phyloP scores from a whole-genome alignment of 2,888 invertebrate species.

The Andrena praecox region DNA sequence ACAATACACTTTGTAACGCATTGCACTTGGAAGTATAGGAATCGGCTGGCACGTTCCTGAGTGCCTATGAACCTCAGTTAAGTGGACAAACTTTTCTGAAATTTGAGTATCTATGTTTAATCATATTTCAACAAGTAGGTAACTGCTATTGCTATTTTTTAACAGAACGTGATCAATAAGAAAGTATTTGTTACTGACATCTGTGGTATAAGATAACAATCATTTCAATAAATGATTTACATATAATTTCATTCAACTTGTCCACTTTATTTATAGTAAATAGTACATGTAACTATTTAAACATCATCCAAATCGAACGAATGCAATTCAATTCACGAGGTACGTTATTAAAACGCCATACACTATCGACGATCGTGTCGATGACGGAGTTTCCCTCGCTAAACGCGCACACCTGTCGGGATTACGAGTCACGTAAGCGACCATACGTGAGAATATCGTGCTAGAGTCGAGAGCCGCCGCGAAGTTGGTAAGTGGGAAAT shows the following conservation, averaged over 20 bases:
- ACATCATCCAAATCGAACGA: not conserved
- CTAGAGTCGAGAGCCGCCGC: constrained; percentile 71
- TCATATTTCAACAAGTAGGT: too few relatives aligned
- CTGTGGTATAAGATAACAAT: not conserved
- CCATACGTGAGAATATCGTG: constrained; percentile 76
- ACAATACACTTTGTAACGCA: not conserved
- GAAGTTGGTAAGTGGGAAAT: constrained; percentile 81
- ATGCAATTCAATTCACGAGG: constrained; percentile 20
- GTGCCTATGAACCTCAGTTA: too few relatives aligned
- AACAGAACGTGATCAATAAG: too few relatives aligned
- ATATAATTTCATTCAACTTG: not conserved
- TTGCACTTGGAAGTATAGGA: not conserved
- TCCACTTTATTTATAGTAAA: not conserved
- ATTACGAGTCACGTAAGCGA: constrained; percentile 77
- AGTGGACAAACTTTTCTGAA: not conserved
- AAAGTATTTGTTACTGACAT: too few relatives aligned
- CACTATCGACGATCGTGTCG: constrained; percentile 46
- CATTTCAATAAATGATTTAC: not conserved
- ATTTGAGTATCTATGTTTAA: too few relatives aligned
- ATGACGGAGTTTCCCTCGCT: constrained; percentile 32
- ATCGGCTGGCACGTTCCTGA: too few relatives aligned
- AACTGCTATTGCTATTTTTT: too few relatives aligned
- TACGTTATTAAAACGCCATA: constrained; percentile 48
- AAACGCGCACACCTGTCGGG: constrained; percentile 77
- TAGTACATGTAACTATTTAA: not conserved